These are phyloP conservation scores for Rotaria socialis DNA, from an alignment of 2,888 invertebrate genomes.

Conservation along the genomic window DNA sequence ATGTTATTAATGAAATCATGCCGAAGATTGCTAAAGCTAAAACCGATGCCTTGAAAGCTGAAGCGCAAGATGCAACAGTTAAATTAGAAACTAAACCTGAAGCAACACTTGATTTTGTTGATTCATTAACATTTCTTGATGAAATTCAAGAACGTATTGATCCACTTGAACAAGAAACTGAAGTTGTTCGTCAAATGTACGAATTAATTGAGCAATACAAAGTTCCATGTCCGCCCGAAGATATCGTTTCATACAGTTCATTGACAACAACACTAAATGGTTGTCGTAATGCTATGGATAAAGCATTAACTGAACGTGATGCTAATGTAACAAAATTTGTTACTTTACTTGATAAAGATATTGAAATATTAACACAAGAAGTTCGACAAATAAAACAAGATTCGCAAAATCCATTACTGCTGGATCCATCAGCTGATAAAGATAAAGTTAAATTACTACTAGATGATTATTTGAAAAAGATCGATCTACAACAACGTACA, in stretches of 20 bases:
- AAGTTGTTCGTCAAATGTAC: slow-evolving; percentile 76
- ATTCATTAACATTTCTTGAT: slow-evolving; percentile 70
- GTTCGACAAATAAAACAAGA: slow-evolving; percentile 72
- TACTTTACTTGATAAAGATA: slow-evolving; percentile 73
- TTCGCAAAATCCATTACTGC: slow-evolving; percentile 71
- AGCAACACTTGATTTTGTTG: slow-evolving; percentile 71
- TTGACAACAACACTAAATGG: slow-evolving; percentile 56
- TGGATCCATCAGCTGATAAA: slow-evolving; percentile 70
- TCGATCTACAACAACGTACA: slow-evolving; percentile 67
- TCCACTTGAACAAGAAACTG: slow-evolving; percentile 69
- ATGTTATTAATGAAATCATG: slow-evolving; percentile 49
- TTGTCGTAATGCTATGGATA: slow-evolving; percentile 70
- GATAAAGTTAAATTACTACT: slow-evolving; percentile 68
- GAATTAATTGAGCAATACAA: slow-evolving; percentile 76
- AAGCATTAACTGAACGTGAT: slow-evolving; percentile 68
- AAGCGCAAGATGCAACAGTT: slow-evolving; percentile 67
- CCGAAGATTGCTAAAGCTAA: slow-evolving; percentile 52
- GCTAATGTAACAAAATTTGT: slow-evolving; percentile 71
- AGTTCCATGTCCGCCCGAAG: slow-evolving; percentile 71
- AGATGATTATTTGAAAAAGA: slow-evolving; percentile 66
- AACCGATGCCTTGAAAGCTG: slow-evolving; percentile 61
- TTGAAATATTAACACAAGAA: slow-evolving; percentile 69
- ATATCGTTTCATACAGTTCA: slow-evolving; percentile 62
- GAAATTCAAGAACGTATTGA: slow-evolving; percentile 67
- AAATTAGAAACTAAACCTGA: slow-evolving; percentile 69